These are phyloP conservation scores for Melinaea menophilus DNA, from an alignment of 2,888 invertebrate species.

Conservation along the genomic window DNA sequence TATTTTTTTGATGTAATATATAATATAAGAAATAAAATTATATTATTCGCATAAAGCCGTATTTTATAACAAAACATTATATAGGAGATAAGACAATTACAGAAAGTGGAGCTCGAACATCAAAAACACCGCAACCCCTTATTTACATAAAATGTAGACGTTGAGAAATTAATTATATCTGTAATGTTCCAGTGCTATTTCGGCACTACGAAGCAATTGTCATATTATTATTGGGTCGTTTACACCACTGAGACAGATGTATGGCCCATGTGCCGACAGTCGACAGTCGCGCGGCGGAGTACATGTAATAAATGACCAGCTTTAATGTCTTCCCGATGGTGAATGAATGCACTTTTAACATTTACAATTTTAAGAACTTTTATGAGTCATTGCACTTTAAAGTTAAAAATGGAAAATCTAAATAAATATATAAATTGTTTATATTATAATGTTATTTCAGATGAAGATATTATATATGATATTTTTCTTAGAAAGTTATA, in stretches of 20 bases:
- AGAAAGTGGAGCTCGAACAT: conserved; percentile 3
- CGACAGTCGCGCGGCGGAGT: conserved; percentile 51
- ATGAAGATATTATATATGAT: no score
- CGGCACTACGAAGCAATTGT: conserved; percentile 49
- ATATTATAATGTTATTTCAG: no score
- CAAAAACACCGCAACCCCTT: neutral
- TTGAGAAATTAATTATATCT: conserved; percentile 5
- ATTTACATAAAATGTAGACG: conserved; percentile 6
- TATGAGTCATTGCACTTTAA: neutral
- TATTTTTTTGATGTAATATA: no score
- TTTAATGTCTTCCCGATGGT: conserved; percentile 61
- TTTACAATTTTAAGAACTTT: conserved; percentile 15
- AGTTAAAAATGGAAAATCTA: neutral
- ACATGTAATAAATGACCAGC: conserved; percentile 64
- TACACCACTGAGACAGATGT: conserved; percentile 61
- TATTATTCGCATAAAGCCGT: no score
- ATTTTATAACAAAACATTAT: neutral
- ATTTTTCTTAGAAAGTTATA: no score
- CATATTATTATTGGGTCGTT: conserved; percentile 60
- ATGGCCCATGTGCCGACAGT: conserved; percentile 66
- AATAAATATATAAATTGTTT: no score
- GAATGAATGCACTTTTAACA: conserved; percentile 42
- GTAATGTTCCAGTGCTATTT: conserved; percentile 26
- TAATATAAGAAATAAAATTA: no score
- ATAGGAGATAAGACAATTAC: neutral